Conservation (phyloP, 2,888 invertebrate species). For the Plebejus anna region DNA sequence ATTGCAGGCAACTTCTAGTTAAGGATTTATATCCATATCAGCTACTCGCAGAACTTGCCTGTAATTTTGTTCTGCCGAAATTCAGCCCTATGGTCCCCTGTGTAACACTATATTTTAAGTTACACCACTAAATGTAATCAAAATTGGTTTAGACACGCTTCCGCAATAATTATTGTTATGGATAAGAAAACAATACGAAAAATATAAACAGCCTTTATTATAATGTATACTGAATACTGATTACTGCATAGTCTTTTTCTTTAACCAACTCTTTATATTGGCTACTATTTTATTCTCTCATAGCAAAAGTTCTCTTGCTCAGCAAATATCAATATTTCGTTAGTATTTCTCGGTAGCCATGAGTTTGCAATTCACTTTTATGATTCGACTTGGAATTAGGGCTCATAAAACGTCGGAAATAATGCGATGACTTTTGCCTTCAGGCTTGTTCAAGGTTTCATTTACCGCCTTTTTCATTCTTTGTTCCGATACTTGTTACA, state of each 20-base stretch:
- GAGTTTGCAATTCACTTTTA: constrained; percentile 27
- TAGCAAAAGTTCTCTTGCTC: constrained; percentile 13
- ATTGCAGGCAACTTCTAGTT: no score
- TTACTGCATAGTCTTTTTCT: no score
- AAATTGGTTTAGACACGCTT: not conserved
- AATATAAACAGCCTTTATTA: not conserved
- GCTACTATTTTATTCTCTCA: constrained; percentile 7
- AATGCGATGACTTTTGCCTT: constrained; percentile 28
- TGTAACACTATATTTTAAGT: no score
- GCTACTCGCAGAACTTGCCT: no score
- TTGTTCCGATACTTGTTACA: constrained; percentile 1
- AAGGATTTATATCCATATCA: no score
- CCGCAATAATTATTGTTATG: no score
- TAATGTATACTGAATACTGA: no score
- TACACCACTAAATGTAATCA: not conserved
- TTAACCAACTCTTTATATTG: not conserved
- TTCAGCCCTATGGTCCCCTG: no score
- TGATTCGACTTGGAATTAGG: constrained; percentile 25
- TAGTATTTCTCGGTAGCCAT: constrained; percentile 10
- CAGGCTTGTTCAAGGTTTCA: constrained; percentile 15
- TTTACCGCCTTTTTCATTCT: not conserved
- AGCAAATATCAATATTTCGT: constrained; percentile 18
- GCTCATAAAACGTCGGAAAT: constrained; percentile 28
- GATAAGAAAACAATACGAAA: not conserved
- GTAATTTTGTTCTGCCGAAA: no score